Conservation (phyloP, 1,140 invertebrate species). For the Danaus plexippus region DNA sequence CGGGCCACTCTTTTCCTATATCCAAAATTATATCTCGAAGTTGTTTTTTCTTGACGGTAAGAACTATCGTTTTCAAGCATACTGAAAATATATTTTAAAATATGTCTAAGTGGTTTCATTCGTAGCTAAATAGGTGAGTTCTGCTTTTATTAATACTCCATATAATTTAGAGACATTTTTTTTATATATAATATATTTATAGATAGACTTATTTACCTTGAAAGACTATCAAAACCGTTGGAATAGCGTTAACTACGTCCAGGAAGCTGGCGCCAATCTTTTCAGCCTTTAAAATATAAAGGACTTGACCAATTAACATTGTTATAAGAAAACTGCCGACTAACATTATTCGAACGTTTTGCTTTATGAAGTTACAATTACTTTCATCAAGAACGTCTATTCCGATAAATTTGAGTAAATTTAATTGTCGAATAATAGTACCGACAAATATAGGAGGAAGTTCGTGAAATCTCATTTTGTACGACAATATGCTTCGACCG, state of each 20-base stretch:
- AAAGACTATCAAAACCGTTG: constrained; percentile 17
- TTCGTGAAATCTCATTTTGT: constrained; percentile 5
- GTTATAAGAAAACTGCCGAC: constrained; percentile 11
- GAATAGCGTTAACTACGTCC: constrained; percentile 22
- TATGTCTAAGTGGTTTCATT: background rate
- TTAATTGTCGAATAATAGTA: constrained; percentile 24
- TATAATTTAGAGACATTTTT: no score
- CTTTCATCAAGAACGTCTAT: constrained; percentile 26
- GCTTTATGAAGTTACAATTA: constrained; percentile 8
- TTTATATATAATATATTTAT: no score
- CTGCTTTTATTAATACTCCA: no score
- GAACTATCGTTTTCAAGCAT: constrained; percentile 21
- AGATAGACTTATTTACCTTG: constrained; percentile 29
- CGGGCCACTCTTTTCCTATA: constrained; percentile 23
- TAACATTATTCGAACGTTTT: constrained; percentile 7
- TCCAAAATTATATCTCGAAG: constrained; percentile 21
- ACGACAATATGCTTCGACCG: no score
- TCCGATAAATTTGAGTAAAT: constrained; percentile 21
- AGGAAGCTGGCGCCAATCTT: constrained; percentile 23
- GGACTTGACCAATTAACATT: constrained; percentile 16
- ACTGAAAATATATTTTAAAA: constrained; percentile 17
- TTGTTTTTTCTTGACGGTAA: constrained; percentile 15
- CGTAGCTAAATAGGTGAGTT: no score
- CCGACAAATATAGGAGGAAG: constrained; percentile 20
- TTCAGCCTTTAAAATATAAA: constrained; percentile 20